Evolutionary conservation across 2,113 vertebrate genomes (phyloP).

Genomic region (Pardalotus punctatus): DNA sequence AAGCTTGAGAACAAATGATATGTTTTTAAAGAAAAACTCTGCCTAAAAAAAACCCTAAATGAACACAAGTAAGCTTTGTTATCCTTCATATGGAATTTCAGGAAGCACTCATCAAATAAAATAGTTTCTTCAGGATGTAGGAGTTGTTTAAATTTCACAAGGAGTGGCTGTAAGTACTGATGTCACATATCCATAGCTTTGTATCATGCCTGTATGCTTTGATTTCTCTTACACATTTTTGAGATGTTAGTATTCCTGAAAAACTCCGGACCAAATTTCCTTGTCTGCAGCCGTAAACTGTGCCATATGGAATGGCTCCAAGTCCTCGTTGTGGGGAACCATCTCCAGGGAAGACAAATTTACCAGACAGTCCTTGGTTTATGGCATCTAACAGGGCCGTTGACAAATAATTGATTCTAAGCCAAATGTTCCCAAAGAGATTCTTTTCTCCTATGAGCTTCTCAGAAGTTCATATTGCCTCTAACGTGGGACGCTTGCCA

Average conservation of each 20-base stretch:
- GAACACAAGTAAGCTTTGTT: not conserved
- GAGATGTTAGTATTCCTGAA: not conserved
- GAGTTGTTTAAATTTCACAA: not conserved
- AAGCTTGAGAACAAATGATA: not conserved
- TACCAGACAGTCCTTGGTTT: not conserved
- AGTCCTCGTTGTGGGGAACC: fast-evolving
- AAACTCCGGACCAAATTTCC: not conserved
- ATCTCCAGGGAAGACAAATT: not conserved
- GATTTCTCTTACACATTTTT: not conserved
- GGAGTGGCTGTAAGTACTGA: not conserved
- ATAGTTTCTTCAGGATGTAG: not conserved
- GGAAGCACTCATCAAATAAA: not conserved
- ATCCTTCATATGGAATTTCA: not conserved
- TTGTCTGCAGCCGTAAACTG: not conserved
- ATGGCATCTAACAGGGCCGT: not conserved
- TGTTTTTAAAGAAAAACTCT: not conserved
- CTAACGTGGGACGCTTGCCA: not conserved
- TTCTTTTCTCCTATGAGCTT: not conserved
- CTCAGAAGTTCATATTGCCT: not conserved
- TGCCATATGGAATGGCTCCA: not conserved
- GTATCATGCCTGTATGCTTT: not conserved
- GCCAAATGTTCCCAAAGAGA: not conserved
- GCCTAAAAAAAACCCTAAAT: not conserved
- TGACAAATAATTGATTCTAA: not conserved
- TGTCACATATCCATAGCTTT: not conserved